Percentiles rank a stretch among this genome's conserved stretches.
phyloP scores from a whole-genome alignment of 2,113 vertebrate genomes.

The Emydocephalus ijimae region DNA sequence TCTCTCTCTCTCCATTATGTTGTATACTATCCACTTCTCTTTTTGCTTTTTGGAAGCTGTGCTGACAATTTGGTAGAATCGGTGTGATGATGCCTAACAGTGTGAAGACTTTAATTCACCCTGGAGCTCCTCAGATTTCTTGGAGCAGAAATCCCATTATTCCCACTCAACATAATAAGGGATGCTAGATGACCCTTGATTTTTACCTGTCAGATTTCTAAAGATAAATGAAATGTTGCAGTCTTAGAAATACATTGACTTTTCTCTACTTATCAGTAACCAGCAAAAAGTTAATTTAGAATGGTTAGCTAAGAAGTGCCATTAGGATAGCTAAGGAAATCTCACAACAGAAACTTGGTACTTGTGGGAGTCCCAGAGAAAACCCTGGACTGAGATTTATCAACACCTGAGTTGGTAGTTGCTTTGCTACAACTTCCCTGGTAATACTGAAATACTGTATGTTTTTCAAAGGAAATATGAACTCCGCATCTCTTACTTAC shows the following conservation, averaged over 20 bases:
- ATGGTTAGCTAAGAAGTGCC: not conserved
- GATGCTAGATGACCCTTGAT: not conserved
- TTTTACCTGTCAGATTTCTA: not conserved
- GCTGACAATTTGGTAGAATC: not conserved
- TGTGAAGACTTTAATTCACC: not conserved
- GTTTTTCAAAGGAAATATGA: not conserved
- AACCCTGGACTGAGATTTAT: not conserved
- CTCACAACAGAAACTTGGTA: not conserved
- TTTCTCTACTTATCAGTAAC: not conserved
- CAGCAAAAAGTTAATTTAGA: not conserved
- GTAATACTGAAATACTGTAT: not conserved
- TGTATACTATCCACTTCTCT: not conserved
- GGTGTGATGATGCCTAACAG: not conserved
- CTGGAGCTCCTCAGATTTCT: not conserved
- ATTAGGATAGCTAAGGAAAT: not conserved
- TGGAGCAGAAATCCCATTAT: not conserved
- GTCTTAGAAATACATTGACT: not conserved
- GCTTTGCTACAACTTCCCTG: not conserved
- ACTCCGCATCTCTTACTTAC: not conserved
- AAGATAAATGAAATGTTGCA: not conserved
- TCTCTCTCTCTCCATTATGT: not conserved
- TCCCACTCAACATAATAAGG: not conserved
- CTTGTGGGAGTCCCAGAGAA: not conserved
- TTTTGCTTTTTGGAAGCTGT: not conserved
- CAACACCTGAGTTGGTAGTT: not conserved